Evolutionary conservation across 2,113 vertebrate genomes (phyloP), one percentile per base, ranked within the genome.

Genomic region (Rhipidura dahli): DNA sequence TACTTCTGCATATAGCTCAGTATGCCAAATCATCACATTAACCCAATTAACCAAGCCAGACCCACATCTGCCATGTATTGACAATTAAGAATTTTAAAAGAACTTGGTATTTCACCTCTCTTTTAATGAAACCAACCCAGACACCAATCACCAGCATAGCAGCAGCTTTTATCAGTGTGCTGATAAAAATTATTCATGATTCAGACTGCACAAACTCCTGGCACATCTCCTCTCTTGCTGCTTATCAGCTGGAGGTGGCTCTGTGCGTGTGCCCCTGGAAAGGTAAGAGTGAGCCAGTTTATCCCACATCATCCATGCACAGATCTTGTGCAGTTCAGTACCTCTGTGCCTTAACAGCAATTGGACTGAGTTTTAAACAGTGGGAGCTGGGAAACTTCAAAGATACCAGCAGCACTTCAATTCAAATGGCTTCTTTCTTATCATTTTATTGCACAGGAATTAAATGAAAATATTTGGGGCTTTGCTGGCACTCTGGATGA

Each of bases 31-130:
- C 73, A 70, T 72, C 40, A 53, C 70, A 70, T 84, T 91, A 89
- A 92, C 95, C 90, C 72, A 90, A 30, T 94, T 94, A 91, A 90
- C 69, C 28, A 82, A 82, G 65, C 49, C 83, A 93, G 90, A 77
- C 66, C 87, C 69, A 54, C 35, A 87, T 66, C 87, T 85, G 45
- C 53, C 45, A 27, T 18, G 45, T 54, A 88, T 44, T 69, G 63
- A 65, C 75, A 81, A 47, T 21, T 37, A 73, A 75, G 45, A 30
- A 27, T 40, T 27, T 30, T 37, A 37, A 49, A 84, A 59, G 47
- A 47, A 39, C 53, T 77, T 70, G 3, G 3, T 59, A 65, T 91
- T 93, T 69, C 19, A 56, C 45, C 37, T 92, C 49, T 10, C 11
- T 79, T 37, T 66, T 60, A 53, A 65, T 17, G 42, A 70, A 76